Evolutionary conservation across 2,888 invertebrate genomes (phyloP).

Genomic region (Bellardia bayeri): DNA sequence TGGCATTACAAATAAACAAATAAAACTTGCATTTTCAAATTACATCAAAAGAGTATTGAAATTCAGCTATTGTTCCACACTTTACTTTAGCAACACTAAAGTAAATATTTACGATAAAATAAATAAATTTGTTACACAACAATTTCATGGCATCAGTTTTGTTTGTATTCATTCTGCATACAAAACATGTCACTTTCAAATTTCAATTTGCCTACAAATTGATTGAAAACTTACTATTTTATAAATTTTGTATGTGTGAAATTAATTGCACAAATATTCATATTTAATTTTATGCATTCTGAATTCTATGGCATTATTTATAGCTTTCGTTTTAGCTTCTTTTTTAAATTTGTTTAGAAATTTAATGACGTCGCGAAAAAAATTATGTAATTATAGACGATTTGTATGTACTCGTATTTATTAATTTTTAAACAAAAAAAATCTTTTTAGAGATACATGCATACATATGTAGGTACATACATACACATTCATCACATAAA

Average conservation of each 20-base stretch:
- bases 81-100: too few species aligned
- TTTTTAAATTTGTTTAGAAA: slow-evolving; percentile 22
- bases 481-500: background rate
- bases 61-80: too few species aligned
- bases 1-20: too few species aligned
- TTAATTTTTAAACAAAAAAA: slow-evolving; percentile 32
- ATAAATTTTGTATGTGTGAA: slow-evolving; percentile 45
- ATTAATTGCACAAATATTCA: slow-evolving; percentile 23
- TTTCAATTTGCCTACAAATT: background rate
- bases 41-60: too few species aligned
- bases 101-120: too few species aligned
- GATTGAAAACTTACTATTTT: slow-evolving; percentile 2
- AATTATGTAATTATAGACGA: slow-evolving; percentile 67
- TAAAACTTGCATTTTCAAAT: too few species aligned
- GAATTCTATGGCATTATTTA: slow-evolving; percentile 21
- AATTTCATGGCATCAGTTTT: slow-evolving; percentile 25
- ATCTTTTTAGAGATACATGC: background rate
- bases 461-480: background rate
- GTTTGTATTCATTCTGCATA: background rate
- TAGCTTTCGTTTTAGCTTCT: slow-evolving; percentile 2
- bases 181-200: slow-evolving; percentile 30
- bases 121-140: slow-evolving; percentile 13
- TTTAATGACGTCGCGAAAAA: slow-evolving; percentile 54
- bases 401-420: background rate
- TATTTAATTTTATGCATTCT: background rate